Base-by-base conservation (phyloP, 64 coral and sea anemone species). In the Orbicella faveolata region DNA sequence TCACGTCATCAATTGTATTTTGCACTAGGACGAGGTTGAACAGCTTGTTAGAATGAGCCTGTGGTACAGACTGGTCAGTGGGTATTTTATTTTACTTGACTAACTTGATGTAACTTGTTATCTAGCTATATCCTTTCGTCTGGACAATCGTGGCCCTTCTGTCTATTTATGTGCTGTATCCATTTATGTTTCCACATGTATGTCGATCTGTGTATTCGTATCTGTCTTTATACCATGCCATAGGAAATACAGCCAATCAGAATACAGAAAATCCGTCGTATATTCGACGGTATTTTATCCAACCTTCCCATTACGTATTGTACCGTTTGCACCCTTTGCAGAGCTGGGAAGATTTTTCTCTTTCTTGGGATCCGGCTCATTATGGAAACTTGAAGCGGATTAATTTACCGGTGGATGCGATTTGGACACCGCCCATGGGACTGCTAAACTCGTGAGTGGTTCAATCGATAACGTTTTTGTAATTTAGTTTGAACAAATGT, bases 61-160 rank as follows among this genome's bases (percentile, higher is more conserved):
- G 9, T 85, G 82, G 82, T 70, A 72, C 34, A 85, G 82, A 85
- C 30, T 85, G 82, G 82, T 85, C 37, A 85, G 82, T 85, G 82
- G 41, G 20, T 85, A 51, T 52, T 25, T 44, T 67, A 6, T 52
- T 68, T 84, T 69, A 25, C 11, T 26, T 33, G 6, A 70, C 67
- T 26, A 25, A 23, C 20, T 67, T 18, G 23, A 59, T 59, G 55
- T 59, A 59, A 16, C 12, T 9, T 59, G 55, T 59, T 12, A 48
- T 48, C 44, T 48, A 48, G 1, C 44, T 48, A 48, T 48, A 48
- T 6, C 44, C 44, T 48, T 48, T 48, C 44, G 44, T 48, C 44
- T 48, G 44, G 5, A 48, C 44, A 48, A 6, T 48, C 51, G 57
- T 9, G 52, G 23, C 44, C 48, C n/a, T 11, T 61, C 53, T 33